Evolutionary conservation across 2,113 vertebrate species (phyloP).

Genomic region (Zosterops borbonicus): DNA sequence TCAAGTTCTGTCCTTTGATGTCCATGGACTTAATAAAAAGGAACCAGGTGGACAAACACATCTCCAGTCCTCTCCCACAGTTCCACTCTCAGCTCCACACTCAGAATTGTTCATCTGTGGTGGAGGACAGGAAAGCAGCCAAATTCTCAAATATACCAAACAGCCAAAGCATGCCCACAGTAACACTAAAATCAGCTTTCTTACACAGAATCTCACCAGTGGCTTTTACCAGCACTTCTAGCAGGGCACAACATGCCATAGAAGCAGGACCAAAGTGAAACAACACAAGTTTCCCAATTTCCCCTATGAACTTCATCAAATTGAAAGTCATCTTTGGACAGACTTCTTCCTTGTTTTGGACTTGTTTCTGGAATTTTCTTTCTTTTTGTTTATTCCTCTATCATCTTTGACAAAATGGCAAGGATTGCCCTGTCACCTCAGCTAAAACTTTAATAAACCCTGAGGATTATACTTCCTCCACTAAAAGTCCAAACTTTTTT

Average conservation of each 20-base stretch:
- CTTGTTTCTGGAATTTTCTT: not conserved
- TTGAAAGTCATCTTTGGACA: not conserved
- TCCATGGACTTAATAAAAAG: not conserved
- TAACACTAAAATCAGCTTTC: not conserved
- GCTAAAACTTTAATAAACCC: not conserved
- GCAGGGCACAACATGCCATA: not conserved
- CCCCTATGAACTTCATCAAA: not conserved
- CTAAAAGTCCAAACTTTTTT: not conserved
- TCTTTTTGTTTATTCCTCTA: constrained; percentile 4
- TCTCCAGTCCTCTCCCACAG: not conserved
- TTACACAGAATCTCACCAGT: not conserved
- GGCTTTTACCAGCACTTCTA: not conserved
- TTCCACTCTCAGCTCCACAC: not conserved
- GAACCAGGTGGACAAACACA: not conserved
- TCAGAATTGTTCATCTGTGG: not conserved
- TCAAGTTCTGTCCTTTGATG: not conserved
- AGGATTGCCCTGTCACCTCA: constrained; percentile 20
- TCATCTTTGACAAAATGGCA: not conserved
- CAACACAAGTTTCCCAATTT: not conserved
- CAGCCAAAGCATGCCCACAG: not conserved
- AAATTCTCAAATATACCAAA: not conserved
- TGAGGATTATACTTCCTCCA: not conserved
- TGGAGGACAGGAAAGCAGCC: not conserved
- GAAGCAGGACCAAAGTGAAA: not conserved
- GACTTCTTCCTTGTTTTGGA: not conserved